phyloP scores from a whole-genome alignment of 2,113 vertebrate genomes.

The Pampusana beccarii region DNA sequence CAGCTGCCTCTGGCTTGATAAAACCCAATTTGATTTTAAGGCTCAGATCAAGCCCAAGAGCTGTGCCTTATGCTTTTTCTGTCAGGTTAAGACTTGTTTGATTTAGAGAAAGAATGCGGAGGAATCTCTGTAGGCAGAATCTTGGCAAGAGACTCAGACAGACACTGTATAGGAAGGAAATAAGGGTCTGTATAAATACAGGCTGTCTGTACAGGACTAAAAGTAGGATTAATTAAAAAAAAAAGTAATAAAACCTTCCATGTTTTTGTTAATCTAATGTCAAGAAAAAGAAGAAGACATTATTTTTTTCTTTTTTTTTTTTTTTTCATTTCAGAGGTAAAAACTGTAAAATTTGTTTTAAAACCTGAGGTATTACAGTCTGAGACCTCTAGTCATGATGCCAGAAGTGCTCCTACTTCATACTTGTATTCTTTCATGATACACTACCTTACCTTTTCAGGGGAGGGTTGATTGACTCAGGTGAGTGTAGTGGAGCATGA shows the following conservation, averaged over 20 bases:
- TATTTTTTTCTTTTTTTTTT: too few species aligned
- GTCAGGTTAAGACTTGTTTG: not conserved
- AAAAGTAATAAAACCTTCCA: not conserved
- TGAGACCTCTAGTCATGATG: not conserved
- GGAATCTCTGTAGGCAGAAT: not conserved
- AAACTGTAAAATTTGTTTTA: not conserved
- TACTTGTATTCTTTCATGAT: not conserved
- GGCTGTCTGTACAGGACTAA: not conserved
- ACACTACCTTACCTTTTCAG: not conserved
- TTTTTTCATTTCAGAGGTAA: not conserved
- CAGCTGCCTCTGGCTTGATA: not conserved
- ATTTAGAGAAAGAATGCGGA: not conserved
- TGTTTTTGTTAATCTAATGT: not conserved
- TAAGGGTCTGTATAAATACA: not conserved
- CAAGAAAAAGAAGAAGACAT: not conserved
- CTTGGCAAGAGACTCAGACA: not conserved
- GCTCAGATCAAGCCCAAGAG: not conserved
- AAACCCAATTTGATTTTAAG: conserved; percentile 1
- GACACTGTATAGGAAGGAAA: not conserved
- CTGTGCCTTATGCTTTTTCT: not conserved
- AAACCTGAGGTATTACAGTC: not conserved
- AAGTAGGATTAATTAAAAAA: not conserved
- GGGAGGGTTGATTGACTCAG: not conserved
- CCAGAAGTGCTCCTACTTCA: not conserved
- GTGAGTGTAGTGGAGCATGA: not conserved